phyloP scores from a whole-genome alignment of 2,113 vertebrate species.

The Prolemur simus region DNA sequence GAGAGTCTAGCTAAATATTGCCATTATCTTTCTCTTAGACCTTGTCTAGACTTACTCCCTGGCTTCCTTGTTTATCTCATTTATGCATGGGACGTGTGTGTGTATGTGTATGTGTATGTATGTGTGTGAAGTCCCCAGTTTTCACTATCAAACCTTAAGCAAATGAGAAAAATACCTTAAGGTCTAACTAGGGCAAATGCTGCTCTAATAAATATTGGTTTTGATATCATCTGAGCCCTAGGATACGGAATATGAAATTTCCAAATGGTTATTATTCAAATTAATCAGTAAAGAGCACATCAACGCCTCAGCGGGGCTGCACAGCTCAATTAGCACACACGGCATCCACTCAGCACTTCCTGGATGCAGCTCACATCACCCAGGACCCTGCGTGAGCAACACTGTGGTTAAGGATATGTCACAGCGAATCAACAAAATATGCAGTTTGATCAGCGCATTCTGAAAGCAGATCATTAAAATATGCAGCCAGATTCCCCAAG shows the following conservation, averaged over 20 bases:
- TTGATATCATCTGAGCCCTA: constrained; percentile 54
- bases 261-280: constrained; percentile 53
- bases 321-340: constrained; percentile 71
- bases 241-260: constrained; percentile 32
- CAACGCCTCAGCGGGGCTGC: not conserved
- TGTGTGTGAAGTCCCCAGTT: not conserved
- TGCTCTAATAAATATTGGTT: constrained; percentile 57
- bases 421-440: constrained; percentile 73
- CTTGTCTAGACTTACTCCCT: not conserved
- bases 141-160: constrained; percentile 38
- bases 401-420: constrained; percentile 60
- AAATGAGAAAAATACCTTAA: constrained; percentile 23
- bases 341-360: constrained; percentile 29
- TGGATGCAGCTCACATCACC: constrained; percentile 69
- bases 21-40: not conserved
- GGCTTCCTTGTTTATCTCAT: constrained; percentile 15
- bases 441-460: constrained; percentile 66
- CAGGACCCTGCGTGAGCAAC: constrained; percentile 16
- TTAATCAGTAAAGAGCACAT: not conserved
- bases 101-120: too few species aligned
- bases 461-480: constrained; percentile 72
- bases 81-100: not conserved
- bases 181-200: not conserved
- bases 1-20: not conserved
- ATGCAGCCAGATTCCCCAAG: constrained; percentile 65